Conservation (phyloP, 2,797 vertebrate species). For the Hybognathus amarus region DNA sequence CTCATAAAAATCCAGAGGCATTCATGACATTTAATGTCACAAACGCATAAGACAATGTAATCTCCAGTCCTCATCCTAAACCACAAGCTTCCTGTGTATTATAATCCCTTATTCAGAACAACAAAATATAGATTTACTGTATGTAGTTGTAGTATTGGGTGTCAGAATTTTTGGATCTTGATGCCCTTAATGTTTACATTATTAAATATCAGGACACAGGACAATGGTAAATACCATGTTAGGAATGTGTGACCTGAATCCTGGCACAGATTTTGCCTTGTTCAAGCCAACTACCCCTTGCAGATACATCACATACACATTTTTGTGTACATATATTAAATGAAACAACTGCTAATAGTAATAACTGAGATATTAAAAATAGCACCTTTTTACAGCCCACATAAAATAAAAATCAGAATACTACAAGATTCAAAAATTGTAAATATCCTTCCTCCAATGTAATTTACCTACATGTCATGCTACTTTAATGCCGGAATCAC, state of each 20-base stretch:
- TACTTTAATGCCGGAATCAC: neutral
- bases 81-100: neutral
- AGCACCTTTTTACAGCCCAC: neutral
- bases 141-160: neutral
- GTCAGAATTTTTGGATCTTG: neutral
- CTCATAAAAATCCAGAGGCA: slow-evolving; percentile 45
- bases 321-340: neutral
- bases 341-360: neutral
- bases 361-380: neutral
- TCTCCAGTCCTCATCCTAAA: slow-evolving; percentile 19
- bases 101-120: neutral
- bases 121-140: neutral
- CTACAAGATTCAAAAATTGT: neutral
- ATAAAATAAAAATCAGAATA: neutral
- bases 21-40: slow-evolving; percentile 47
- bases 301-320: neutral
- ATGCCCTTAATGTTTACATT: slow-evolving; percentile 1
- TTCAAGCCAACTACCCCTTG: neutral
- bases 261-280: neutral
- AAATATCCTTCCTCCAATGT: neutral
- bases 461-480: neutral
- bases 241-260: slow-evolving; percentile 6
- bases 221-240: neutral
- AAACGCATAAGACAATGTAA: neutral
- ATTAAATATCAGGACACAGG: neutral